Percentiles rank a stretch among this genome's conserved stretches.
These are phyloP conservation scores for Drosophila micromelanica DNA, from an alignment of 1,140 invertebrate genomes.

Conservation along the genomic window DNA sequence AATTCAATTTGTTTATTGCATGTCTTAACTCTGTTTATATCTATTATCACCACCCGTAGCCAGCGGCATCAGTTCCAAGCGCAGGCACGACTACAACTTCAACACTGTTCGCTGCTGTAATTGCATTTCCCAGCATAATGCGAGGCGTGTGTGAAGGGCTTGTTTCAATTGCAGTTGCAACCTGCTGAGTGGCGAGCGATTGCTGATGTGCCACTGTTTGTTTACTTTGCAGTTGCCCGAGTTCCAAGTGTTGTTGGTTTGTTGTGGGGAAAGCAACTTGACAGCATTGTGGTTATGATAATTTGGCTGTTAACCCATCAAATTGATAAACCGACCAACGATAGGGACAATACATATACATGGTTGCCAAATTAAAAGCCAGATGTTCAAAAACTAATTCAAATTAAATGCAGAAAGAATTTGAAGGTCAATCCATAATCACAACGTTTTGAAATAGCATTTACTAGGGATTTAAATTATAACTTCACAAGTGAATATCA, in stretches of 20 bases:
- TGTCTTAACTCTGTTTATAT: slow-evolving; percentile 76
- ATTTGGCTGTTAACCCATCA: slow-evolving; percentile 5
- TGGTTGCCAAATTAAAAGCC: too few relatives aligned
- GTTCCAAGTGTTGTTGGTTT: slow-evolving; percentile 41
- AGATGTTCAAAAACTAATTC: too few relatives aligned
- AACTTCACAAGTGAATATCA: too few relatives aligned
- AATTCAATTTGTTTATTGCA: slow-evolving; percentile 81
- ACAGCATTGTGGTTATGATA: slow-evolving; percentile 57
- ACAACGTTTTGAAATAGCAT: too few relatives aligned
- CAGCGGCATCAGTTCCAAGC: not conserved
- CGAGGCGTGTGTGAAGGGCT: slow-evolving; percentile 22
- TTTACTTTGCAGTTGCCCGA: slow-evolving; percentile 12
- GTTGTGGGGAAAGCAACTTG: slow-evolving; percentile 51
- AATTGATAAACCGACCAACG: not conserved
- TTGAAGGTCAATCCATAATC: too few relatives aligned
- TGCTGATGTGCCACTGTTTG: slow-evolving; percentile 10
- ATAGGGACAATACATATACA: too few relatives aligned
- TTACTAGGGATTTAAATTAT: too few relatives aligned
- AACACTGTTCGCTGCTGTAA: slow-evolving; percentile 42
- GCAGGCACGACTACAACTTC: not conserved
- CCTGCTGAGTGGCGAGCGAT: slow-evolving; percentile 36
- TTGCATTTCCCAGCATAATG: slow-evolving; percentile 70
- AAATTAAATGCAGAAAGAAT: too few relatives aligned
- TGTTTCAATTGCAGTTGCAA: slow-evolving; percentile 58
- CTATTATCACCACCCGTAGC: slow-evolving; percentile 71